These are phyloP conservation scores for Muscina levida DNA, from an alignment of 2,888 invertebrate genomes.

Conservation along the genomic window DNA sequence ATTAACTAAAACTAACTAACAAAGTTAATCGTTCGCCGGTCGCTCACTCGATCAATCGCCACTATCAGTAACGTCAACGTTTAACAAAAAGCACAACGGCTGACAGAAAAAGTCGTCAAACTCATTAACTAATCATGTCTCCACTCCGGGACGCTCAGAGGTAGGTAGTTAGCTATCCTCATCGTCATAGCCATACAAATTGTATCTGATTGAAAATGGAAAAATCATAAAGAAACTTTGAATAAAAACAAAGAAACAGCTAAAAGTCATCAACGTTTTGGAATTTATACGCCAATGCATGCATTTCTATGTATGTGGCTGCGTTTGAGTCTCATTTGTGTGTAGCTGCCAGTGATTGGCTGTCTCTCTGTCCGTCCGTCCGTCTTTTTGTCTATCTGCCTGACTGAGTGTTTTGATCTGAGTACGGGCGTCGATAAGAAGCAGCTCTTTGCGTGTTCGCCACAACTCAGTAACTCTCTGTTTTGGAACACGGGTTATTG, in stretches of 20 bases:
- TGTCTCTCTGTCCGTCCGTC: not conserved
- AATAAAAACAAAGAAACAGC: not conserved
- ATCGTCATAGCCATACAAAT: not conserved
- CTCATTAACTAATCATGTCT: slow-evolving; percentile 12
- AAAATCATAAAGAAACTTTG: not conserved
- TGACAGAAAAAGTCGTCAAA: slow-evolving; percentile 6
- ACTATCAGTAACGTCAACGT: not conserved
- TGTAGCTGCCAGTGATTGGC: too few relatives aligned
- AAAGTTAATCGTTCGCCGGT: not conserved
- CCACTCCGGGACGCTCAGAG: not conserved
- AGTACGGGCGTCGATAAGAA: not conserved
- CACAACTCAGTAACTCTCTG: slow-evolving; percentile 4
- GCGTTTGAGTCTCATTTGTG: not conserved
- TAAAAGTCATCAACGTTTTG: not conserved
- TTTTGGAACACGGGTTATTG: slow-evolving; percentile 19
- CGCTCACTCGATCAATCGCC: too few relatives aligned
- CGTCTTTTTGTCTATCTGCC: not conserved
- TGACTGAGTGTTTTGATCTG: not conserved
- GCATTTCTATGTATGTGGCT: not conserved
- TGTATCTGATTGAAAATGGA: slow-evolving; percentile 9
- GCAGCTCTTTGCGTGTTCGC: not conserved
- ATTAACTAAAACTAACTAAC: not conserved
- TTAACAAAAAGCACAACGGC: slow-evolving; percentile 6
- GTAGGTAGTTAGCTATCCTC: too few relatives aligned
- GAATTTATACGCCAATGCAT: not conserved